These are phyloP conservation scores for Synanthedon andrenaeformis DNA, from an alignment of 2,888 invertebrate genomes.

Conservation along the genomic window DNA sequence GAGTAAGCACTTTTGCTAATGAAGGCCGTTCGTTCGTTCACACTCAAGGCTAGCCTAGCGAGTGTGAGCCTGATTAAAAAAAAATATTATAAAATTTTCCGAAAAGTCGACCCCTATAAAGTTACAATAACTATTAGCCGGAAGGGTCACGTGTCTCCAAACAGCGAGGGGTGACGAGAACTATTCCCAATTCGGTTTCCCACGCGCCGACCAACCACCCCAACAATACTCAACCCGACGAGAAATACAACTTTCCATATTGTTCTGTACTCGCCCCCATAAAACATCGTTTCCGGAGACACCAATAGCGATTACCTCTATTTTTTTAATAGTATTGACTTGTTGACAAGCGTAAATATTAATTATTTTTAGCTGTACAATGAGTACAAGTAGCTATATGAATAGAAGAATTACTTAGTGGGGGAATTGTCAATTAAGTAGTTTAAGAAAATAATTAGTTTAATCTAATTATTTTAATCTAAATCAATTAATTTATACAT, in stretches of 20 bases:
- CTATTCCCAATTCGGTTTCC: slow-evolving; percentile 50
- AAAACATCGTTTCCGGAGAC: slow-evolving; percentile 45
- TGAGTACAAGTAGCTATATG: not conserved
- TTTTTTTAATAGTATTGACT: slow-evolving; percentile 9
- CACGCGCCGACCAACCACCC: slow-evolving; percentile 48
- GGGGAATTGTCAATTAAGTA: not conserved
- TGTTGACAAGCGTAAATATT: slow-evolving; percentile 4
- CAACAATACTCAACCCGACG: slow-evolving; percentile 14
- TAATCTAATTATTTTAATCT: no score
- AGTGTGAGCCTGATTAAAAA: no score
- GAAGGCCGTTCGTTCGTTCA: no score
- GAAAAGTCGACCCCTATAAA: not conserved
- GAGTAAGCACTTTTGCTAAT: no score
- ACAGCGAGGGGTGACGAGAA: slow-evolving; percentile 48
- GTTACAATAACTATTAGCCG: slow-evolving; percentile 15
- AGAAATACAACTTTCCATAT: slow-evolving; percentile 61
- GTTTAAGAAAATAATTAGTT: no score
- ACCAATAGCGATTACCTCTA: slow-evolving; percentile 14
- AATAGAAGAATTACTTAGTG: no score
- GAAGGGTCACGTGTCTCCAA: slow-evolving; percentile 53
- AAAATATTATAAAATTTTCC: not conserved
- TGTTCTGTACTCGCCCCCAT: slow-evolving; percentile 45
- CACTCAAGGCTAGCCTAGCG: no score
- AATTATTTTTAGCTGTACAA: not conserved
- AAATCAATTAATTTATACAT: no score